Percentiles rank a stretch among this genome's conserved stretches.
Evolutionary conservation across 1,140 invertebrate species (phyloP).

Genomic region (Ceratitis capitata): DNA sequence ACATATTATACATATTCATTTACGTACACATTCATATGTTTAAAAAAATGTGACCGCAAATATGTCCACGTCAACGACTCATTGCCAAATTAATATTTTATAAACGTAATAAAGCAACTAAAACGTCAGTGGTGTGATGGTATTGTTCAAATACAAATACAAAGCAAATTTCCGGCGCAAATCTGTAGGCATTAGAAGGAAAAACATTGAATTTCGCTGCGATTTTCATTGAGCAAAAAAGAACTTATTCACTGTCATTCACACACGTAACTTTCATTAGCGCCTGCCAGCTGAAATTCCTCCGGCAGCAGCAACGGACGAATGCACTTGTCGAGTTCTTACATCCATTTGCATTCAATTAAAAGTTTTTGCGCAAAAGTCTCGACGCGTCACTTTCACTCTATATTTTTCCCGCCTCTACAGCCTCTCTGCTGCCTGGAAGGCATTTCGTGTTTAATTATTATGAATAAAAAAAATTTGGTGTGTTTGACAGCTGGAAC

Average conservation of each 20-base stretch:
- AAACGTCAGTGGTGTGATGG: not conserved
- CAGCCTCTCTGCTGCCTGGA: not conserved
- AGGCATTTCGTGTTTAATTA: not conserved
- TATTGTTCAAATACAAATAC: not conserved
- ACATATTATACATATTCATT: too few relatives aligned
- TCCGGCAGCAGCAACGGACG: not conserved
- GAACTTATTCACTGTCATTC: not conserved
- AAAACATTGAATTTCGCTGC: not conserved
- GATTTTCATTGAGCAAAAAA: not conserved
- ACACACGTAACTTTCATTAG: not conserved
- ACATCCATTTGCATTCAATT: constrained; percentile 15
- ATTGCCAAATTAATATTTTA: not conserved
- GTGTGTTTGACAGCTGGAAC: not conserved
- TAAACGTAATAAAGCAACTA: not conserved
- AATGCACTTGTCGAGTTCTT: not conserved
- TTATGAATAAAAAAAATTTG: not conserved
- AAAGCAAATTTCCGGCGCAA: not conserved
- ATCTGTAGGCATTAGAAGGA: not conserved
- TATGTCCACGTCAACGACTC: not conserved
- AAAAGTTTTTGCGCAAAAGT: constrained; percentile 20
- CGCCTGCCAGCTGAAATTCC: not conserved
- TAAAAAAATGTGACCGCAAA: too few relatives aligned
- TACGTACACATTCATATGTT: too few relatives aligned
- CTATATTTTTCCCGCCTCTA: not conserved
- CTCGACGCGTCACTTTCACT: not conserved